phyloP scores from a whole-genome alignment of 1,140 invertebrate genomes.

The Drosophila willistoni region DNA sequence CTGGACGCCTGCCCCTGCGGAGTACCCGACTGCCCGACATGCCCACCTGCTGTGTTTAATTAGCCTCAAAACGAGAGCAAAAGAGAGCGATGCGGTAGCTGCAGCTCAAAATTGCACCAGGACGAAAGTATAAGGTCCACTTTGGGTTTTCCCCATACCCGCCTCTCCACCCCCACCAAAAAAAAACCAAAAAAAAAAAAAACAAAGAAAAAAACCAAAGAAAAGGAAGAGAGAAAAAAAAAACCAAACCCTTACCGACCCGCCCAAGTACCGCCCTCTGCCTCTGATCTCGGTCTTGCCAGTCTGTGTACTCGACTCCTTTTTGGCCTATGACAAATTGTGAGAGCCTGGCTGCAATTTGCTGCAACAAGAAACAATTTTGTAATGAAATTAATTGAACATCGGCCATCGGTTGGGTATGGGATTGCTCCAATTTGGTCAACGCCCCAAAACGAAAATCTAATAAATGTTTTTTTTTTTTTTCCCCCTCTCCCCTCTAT shows the following conservation, averaged over 20 bases:
- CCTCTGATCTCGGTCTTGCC: neutral
- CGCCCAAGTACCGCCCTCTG: neutral
- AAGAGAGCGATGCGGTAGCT: neutral
- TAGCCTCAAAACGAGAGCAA: conserved; percentile 35
- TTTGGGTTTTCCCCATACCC: neutral
- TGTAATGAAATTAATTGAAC: conserved; percentile 77
- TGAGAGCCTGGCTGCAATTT: conserved; percentile 52
- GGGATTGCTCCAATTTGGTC: conserved; percentile 51
- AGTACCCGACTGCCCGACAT: neutral
- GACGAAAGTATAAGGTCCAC: conserved; percentile 16
- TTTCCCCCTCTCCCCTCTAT: neutral
- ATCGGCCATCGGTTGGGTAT: neutral
- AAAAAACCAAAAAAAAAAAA: conserved; percentile 4
- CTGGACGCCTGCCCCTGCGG: neutral
- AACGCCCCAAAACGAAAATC: conserved; percentile 59
- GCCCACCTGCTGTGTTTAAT: conserved; percentile 60
- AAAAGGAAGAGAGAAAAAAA: neutral
- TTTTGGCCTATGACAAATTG: conserved; percentile 70
- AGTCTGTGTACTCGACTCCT: conserved; percentile 3
- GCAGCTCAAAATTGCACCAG: conserved; percentile 14
- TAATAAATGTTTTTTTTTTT: conserved; percentile 63
- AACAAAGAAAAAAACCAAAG: conserved; percentile 8
- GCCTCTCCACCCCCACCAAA: neutral
- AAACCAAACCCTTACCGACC: neutral
- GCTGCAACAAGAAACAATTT: conserved; percentile 54